A percentile compares a stretch with the other conserved stretches of the same genome.
These are phyloP conservation scores for Helicoverpa zea DNA, from an alignment of 1,140 invertebrate species.

Conservation along the genomic window DNA sequence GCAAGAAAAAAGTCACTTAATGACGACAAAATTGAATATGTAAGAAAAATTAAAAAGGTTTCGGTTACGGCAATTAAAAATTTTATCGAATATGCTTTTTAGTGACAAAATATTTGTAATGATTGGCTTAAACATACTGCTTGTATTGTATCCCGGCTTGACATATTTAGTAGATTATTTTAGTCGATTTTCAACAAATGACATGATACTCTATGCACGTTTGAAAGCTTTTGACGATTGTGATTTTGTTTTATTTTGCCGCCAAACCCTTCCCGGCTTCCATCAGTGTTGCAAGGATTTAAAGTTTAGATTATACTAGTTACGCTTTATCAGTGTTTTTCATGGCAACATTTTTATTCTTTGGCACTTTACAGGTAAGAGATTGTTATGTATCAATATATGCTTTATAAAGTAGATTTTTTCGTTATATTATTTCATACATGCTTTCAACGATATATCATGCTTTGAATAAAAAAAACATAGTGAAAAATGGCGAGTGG, in stretches of 20 bases:
- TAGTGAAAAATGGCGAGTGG: conserved; percentile 1
- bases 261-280: conserved; percentile 60
- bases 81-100: neutral
- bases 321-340: conserved; percentile 62
- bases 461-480: neutral
- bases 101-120: neutral
- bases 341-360: conserved; percentile 61
- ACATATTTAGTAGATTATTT: conserved; percentile 41
- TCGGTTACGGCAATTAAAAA: neutral
- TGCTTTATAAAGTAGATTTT: conserved; percentile 43
- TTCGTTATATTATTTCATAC: conserved; percentile 75
- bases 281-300: conserved; percentile 68
- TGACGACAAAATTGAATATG: neutral
- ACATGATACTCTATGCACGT: conserved; percentile 68
- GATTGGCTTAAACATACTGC: conserved; percentile 10
- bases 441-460: conserved; percentile 69
- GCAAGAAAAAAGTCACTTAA: neutral
- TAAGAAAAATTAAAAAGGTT: neutral
- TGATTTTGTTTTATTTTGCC: conserved; percentile 84
- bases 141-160: conserved; percentile 26
- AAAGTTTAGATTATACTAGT: conserved; percentile 58
- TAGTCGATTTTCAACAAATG: conserved; percentile 40
- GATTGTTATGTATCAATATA: conserved; percentile 53
- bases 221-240: conserved; percentile 86
- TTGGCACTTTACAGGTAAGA: conserved; percentile 57